These are phyloP conservation scores for Sesia bembeciformis DNA, from an alignment of 2,888 invertebrate genomes.

Conservation along the genomic window DNA sequence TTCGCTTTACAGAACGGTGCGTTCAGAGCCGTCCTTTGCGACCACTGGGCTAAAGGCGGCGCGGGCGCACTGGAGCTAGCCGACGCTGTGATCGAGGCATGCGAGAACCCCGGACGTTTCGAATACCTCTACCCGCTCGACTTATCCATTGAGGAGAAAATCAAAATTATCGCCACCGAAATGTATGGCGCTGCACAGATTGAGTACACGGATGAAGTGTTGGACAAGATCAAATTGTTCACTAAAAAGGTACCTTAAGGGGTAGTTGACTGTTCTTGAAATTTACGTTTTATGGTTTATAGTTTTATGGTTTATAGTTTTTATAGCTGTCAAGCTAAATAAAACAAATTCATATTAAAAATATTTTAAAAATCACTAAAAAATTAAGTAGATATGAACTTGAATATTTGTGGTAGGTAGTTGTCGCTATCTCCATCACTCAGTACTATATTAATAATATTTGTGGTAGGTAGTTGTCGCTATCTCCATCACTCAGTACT, in stretches of 20 bases:
- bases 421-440: too few species aligned
- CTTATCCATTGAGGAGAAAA: slow-evolving; percentile 87
- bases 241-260: slow-evolving; percentile 77
- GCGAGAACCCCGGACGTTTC: slow-evolving; percentile 76
- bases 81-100: slow-evolving; percentile 88
- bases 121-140: slow-evolving; percentile 81
- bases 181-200: slow-evolving; percentile 98
- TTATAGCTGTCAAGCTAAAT: too few species aligned
- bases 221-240: slow-evolving; percentile 80
- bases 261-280: too few species aligned
- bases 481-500: too few species aligned
- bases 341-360: too few species aligned
- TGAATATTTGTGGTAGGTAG: too few species aligned
- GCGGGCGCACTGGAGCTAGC: slow-evolving; percentile 90
- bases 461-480: too few species aligned
- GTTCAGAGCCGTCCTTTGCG: slow-evolving; percentile 87
- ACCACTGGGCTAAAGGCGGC: slow-evolving; percentile 94
- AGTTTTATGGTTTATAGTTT: too few species aligned
- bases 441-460: too few species aligned
- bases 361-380: too few species aligned
- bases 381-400: too few species aligned
- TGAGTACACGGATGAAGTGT: slow-evolving; percentile 82
- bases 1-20: slow-evolving; percentile 87
- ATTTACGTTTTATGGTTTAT: too few species aligned
- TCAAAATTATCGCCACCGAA: slow-evolving; percentile 88